Evolutionary conservation across 1,140 invertebrate genomes (phyloP).

Genomic region (Sycophaga agraensis): DNA sequence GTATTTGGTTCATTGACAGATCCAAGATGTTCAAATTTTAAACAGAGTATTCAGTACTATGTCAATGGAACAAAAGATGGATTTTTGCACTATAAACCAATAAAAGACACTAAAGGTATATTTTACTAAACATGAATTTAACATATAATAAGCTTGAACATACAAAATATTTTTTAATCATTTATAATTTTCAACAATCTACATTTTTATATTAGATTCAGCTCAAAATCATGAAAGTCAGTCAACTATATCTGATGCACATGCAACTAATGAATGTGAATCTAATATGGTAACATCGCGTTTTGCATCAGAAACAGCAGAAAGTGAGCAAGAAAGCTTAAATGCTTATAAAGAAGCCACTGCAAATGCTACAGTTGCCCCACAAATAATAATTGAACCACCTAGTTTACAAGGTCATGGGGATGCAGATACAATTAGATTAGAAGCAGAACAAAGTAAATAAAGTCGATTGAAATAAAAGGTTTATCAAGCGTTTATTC

Average conservation of each 20-base stretch:
- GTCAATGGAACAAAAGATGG: conserved; percentile 84
- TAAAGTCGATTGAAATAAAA: not conserved
- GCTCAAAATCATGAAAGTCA: conserved; percentile 44
- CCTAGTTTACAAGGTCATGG: conserved; percentile 40
- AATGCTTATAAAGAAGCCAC: conserved; percentile 72
- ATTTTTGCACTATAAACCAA: conserved; percentile 71
- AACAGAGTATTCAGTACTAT: conserved; percentile 86
- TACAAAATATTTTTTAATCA: no score
- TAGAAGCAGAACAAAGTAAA: conserved; percentile 48
- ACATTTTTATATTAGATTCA: conserved; percentile 38
- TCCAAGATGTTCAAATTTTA: conserved; percentile 69
- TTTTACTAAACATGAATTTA: no score
- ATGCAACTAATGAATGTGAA: conserved; percentile 48
- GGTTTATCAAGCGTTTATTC: no score
- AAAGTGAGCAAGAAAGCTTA: conserved; percentile 66
- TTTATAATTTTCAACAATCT: not conserved
- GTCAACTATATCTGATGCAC: conserved; percentile 37
- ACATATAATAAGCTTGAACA: no score
- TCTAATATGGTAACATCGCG: conserved; percentile 65
- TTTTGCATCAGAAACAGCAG: conserved; percentile 70
- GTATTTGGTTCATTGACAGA: conserved; percentile 74
- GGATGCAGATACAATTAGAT: conserved; percentile 41
- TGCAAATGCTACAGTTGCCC: conserved; percentile 65
- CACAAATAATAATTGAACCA: conserved; percentile 67
- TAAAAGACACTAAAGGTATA: conserved; percentile 49